Base-by-base conservation (phyloP, 2,888 invertebrate species). In the Microctonus aethiopoides region DNA sequence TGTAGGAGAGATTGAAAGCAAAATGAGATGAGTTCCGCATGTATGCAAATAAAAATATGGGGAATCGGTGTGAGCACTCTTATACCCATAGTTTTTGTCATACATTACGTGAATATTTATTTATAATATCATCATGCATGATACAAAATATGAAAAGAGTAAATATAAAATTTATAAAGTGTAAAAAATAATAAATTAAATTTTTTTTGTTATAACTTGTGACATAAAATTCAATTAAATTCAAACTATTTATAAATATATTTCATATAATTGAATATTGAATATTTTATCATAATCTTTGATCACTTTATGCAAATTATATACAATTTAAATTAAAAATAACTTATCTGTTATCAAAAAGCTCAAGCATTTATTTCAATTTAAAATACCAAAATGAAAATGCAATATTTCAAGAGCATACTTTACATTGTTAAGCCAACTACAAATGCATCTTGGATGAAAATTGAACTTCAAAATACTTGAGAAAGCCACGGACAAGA, bases 1-100 rank as follows among this genome's bases (percentile, higher is more conserved):
- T 67, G 68, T 46, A 64, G 69, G 57, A 67, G 72, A 76, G 72
- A 76, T 78, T 74, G 72, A 72, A 74, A 64, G 62, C 67, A 72
- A 67, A 59, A 72, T 60, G 61, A 65, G 73, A 74, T 56, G 74
- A 75, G 57, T 72, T 70, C 67, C 20, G n/a, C n/a, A 70, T 46
- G 34, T 51, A 64, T 29, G 75, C 73, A 73, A 76, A 76, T 75
- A 69, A 59, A 69, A 73, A 70, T 72, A n/a, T n/a, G n/a, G n/a
- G 65, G 70, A 70, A 72, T 69, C 67, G 60, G 10, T 34, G 24
- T 24, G 36, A 39, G 24, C 16, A 41, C 39, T 39, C 56, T 16
- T 26, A 39, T 39, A 36, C n/a, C 26, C 52, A n/a, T n/a, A n/a
- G n/a, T n/a, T n/a, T 65, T 34, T 24, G 46, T 63, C 56, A 29